These are phyloP conservation scores for Poeciliopsis presidionis DNA, from an alignment of 2,797 vertebrate species.

Conservation along the genomic window DNA sequence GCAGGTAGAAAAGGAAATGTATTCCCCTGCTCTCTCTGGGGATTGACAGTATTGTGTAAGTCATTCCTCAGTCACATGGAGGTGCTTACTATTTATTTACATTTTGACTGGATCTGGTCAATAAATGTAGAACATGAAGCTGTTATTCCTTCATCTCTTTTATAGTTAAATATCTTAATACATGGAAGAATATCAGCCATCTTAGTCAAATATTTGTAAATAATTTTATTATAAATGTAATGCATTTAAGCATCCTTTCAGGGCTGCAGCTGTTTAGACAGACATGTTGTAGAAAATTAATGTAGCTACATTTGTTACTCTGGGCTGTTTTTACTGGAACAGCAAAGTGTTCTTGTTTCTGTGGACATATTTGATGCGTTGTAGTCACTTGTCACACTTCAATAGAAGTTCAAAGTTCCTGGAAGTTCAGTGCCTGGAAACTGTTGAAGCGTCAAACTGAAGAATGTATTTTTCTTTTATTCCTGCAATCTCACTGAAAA, in stretches of 20 bases:
- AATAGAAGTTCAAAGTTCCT: background rate
- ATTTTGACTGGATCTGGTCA: background rate
- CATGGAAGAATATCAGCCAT: background rate
- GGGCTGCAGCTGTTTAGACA: background rate
- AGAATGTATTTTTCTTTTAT: background rate
- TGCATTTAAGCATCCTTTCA: background rate
- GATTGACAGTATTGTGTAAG: background rate
- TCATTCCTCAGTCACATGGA: background rate
- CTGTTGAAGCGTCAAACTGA: background rate
- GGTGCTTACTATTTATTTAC: background rate
- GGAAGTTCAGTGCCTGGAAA: background rate
- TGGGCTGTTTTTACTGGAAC: background rate
- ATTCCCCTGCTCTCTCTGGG: background rate
- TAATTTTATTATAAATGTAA: background rate
- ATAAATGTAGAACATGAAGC: background rate
- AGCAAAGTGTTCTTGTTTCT: background rate
- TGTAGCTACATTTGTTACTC: too few relatives aligned
- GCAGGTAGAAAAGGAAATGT: slow-evolving; percentile 8
- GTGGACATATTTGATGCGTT: background rate
- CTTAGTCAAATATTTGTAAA: background rate
- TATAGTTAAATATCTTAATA: background rate
- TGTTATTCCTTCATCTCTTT: background rate
- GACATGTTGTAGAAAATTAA: background rate
- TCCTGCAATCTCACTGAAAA: slow-evolving; percentile 2
- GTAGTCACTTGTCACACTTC: background rate